Percentiles rank a stretch among this genome's conserved stretches.
phyloP scores from a whole-genome alignment of 2,888 invertebrate species.

The Netelia inedita region DNA sequence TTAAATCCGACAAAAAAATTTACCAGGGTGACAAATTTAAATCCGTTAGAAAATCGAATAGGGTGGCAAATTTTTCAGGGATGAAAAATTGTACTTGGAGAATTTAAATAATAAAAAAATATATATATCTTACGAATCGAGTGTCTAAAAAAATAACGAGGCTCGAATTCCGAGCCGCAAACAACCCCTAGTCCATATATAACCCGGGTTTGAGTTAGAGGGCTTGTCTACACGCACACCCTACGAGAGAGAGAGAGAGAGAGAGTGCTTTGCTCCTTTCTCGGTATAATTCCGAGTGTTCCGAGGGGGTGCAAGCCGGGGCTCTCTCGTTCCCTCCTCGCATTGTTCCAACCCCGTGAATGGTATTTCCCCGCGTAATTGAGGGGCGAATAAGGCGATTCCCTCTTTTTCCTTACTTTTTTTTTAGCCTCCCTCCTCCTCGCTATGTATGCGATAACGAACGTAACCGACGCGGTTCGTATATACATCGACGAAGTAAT shows the following conservation, averaged over 20 bases:
- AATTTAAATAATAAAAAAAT: too few relatives aligned
- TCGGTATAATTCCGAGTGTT: slow-evolving; percentile 41
- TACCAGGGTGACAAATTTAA: too few relatives aligned
- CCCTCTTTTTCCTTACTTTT: background rate
- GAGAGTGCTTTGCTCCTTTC: slow-evolving; percentile 18
- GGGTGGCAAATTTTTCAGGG: too few relatives aligned
- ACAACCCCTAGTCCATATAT: too few relatives aligned
- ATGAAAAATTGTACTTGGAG: too few relatives aligned
- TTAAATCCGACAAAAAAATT: too few relatives aligned
- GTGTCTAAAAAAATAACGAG: too few relatives aligned
- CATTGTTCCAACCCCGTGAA: slow-evolving; percentile 57
- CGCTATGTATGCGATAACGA: slow-evolving; percentile 12
- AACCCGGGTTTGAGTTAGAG: too few relatives aligned
- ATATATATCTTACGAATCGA: too few relatives aligned
- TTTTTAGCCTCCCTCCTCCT: background rate
- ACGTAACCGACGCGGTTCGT: background rate
- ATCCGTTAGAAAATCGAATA: too few relatives aligned
- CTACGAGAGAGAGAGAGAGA: background rate
- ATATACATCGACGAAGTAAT: slow-evolving; percentile 31
- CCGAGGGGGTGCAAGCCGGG: slow-evolving; percentile 18
- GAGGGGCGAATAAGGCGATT: slow-evolving; percentile 40
- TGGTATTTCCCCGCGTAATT: slow-evolving; percentile 45
- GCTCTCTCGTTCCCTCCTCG: slow-evolving; percentile 27
- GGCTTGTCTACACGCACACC: slow-evolving; percentile 13
- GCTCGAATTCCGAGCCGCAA: too few relatives aligned